Base-by-base conservation (phyloP, 2,113 vertebrate species). In the Phyllopteryx taeniolatus region DNA sequence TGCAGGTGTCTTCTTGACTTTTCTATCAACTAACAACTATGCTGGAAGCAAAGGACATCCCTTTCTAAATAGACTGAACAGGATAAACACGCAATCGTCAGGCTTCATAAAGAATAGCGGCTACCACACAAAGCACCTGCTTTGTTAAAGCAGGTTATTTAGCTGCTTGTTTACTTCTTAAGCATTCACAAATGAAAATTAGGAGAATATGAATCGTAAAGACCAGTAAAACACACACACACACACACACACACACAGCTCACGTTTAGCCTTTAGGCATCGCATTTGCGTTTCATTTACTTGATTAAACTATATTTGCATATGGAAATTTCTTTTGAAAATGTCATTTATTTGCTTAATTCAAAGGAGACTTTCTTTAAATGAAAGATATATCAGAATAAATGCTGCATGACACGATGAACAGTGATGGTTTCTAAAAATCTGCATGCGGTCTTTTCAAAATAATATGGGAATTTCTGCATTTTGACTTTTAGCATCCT, bases 271-370 rank as follows among this genome's bases (percentile, higher is more conserved):
- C 92, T 85, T 77, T 66, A 87, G 89, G 89, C 88, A 12, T 79
- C 70, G 71, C 82, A 73, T 84, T 80, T 77, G 70, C 83, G 82
- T 90, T 91, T 90, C 76, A 92, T 93, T 92, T 90, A 87, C 86
- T 91, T 92, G 89, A 93, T 92, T 91, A 91, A 91, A 91, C 86
- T 79, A 82, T 92, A 93, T 93, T 92, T 94, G 91, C 92, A 91
- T 93, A 92, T 92, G 90, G 88, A 92, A 88, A 93, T 93, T 86
- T 79, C 91, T 80, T 91, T 83, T 87, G 84, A 90, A 90, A 91
- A 90, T 88, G 49, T 83, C 90, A 91, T 93, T 91, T 87, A 91
- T 92, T 91, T 92, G 88, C 89, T 85, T 83, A 82, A 92, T 89
- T 87, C 87, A 88, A 91, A 89, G 84, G 85, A 91, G 83, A 92